Percentiles rank a stretch among this genome's conserved stretches.
Evolutionary conservation across 2,113 vertebrate species (phyloP).

Genomic region (Columbina picui): DNA sequence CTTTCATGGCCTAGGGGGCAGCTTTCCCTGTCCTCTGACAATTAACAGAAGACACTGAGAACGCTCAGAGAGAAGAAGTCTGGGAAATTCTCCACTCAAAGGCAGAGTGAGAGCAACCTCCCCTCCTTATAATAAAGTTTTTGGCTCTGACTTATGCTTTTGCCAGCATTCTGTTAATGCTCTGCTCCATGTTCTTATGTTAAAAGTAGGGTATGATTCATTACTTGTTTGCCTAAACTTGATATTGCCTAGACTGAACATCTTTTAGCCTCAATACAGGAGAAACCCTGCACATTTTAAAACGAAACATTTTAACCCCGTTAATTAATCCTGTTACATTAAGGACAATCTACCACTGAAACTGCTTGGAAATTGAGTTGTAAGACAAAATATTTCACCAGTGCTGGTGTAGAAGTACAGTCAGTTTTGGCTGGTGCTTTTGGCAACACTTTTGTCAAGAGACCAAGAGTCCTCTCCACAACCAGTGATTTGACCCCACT

Average conservation of each 20-base stretch:
- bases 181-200: not conserved
- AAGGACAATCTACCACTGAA: not conserved
- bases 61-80: not conserved
- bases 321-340: not conserved
- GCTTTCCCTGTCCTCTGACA: not conserved
- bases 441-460: not conserved
- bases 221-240: not conserved
- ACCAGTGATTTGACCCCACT: not conserved
- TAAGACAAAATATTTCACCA: not conserved
- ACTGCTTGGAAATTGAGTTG: not conserved
- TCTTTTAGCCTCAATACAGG: not conserved
- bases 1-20: constrained; percentile 25
- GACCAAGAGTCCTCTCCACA: not conserved
- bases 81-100: not conserved
- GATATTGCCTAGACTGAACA: not conserved
- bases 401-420: not conserved
- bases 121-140: not conserved
- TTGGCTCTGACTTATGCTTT: not conserved
- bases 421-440: not conserved
- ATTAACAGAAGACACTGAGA: constrained; percentile 8
- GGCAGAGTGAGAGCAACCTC: not conserved
- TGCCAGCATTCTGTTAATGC: not conserved
- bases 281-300: not conserved
- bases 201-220: not conserved
- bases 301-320: not conserved